Base-by-base conservation (phyloP, 2,113 vertebrate genomes). In the Panthera uncia region DNA sequence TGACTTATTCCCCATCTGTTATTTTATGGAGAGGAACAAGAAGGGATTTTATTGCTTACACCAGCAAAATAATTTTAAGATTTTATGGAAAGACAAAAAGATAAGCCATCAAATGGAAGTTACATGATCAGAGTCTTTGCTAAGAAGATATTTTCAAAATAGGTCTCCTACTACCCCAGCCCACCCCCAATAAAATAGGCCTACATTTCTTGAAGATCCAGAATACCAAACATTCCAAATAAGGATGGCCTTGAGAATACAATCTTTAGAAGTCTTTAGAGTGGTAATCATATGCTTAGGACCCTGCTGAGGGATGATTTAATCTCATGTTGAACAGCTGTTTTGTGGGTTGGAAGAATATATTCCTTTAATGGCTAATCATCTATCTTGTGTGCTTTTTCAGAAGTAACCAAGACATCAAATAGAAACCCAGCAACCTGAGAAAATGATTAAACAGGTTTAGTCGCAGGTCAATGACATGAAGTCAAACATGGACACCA, bases 311-410 rank as follows among this genome's bases (percentile, higher is more conserved):
- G 84, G 90, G 66, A 85, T 91, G 0, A 2, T 31, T 23, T 14
- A 89, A 73, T n/a, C 33, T 83, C 88, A 41, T 57, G 4, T 7
- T 82, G 73, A 95, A 89, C 2, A 92, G 63, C 38, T 95, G 76
- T 29, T 69, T 68, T 29, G 12, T 1, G n/a, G 15, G 23, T 31
- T 78, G 21, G 14, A 41, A 38, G 45, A 92, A 0, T 21, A 15
- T 36, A 4, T 84, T 31, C 83, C 14, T 71, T 66, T 50, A 89
- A 61, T 79, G 68, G 85, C 23, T 55, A 7, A 6, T 48, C 74
- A 92, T 97, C 48, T 85, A 36, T 50, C 29, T 96, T 9, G 18
- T 94, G 73, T 48, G 71, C 29, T 10, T 91, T 86, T 93, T 96
- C 94, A 8, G 0, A 79, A 85, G 13, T 71, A 71, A 92, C 19